These are phyloP conservation scores for Meloidogyne floridensis DNA, from an alignment of 1,140 invertebrate genomes.

Conservation along the genomic window DNA sequence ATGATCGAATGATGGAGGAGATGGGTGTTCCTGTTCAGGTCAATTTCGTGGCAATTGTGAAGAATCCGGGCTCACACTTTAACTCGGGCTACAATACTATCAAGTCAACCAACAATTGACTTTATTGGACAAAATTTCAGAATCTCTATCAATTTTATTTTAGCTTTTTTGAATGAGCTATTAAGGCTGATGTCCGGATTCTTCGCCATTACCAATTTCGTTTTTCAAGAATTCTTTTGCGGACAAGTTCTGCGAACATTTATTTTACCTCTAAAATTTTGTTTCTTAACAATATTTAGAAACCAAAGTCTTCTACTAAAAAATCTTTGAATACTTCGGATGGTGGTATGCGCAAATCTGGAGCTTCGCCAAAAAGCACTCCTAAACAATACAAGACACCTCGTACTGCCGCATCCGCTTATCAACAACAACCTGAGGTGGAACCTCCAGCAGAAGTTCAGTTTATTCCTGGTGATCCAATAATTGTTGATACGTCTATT, in stretches of 20 bases:
- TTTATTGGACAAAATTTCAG: too few relatives aligned
- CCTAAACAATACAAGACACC: not conserved
- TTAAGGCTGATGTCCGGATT: too few relatives aligned
- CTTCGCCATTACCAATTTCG: too few relatives aligned
- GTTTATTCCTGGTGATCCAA: slow-evolving; percentile 14
- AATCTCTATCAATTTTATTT: too few relatives aligned
- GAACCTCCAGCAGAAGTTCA: not conserved
- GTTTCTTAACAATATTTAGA: not conserved
- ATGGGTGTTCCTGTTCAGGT: not conserved
- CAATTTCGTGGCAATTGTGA: too few relatives aligned
- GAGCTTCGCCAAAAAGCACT: not conserved
- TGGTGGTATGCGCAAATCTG: not conserved
- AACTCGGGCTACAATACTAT: too few relatives aligned
- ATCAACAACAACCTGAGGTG: not conserved
- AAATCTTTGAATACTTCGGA: slow-evolving; percentile 9
- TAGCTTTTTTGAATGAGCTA: too few relatives aligned
- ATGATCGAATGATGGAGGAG: slow-evolving; percentile 11
- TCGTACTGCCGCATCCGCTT: not conserved
- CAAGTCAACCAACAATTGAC: too few relatives aligned
- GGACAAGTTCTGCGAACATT: too few relatives aligned
- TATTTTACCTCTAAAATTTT: too few relatives aligned
- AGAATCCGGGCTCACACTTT: too few relatives aligned
- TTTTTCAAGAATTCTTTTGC: not conserved
- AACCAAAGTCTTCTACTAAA: not conserved
- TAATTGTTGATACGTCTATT: slow-evolving; percentile 24